Evolutionary conservation across 2,797 vertebrate genomes (phyloP).

Genomic region (Micrastur ruficollis): DNA sequence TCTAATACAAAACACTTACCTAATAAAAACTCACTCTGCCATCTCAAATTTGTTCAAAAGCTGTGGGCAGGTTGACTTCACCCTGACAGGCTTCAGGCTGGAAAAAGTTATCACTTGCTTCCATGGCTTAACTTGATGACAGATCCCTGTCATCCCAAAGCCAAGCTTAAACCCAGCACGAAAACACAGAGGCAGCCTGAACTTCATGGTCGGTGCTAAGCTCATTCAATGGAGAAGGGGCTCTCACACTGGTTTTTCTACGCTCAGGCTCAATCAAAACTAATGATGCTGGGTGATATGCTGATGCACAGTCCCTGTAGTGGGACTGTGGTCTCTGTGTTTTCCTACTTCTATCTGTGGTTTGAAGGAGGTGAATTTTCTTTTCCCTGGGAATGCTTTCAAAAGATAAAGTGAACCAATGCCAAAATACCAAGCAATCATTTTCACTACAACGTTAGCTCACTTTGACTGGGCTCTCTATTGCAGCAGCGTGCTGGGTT

Average conservation of each 20-base stretch:
- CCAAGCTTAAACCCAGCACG: neutral
- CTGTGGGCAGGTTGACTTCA: neutral
- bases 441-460: neutral
- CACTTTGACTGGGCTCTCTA: neutral
- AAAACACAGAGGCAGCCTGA: neutral
- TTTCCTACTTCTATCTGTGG: neutral
- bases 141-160: neutral
- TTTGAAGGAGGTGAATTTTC: neutral
- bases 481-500: rapidly evolving
- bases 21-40: neutral
- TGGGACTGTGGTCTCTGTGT: neutral
- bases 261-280: neutral
- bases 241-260: neutral
- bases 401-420: neutral
- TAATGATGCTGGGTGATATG: rapidly evolving
- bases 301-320: rapidly evolving
- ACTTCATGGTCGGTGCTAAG: neutral
- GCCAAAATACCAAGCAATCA: neutral
- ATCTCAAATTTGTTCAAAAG: neutral
- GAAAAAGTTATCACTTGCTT: neutral
- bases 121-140: neutral
- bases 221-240: neutral
- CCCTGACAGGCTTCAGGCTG: neutral
- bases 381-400: neutral
- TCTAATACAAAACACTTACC: neutral